Conservation (phyloP, 2,888 invertebrate species). For the Dicyrtoma fusca region DNA sequence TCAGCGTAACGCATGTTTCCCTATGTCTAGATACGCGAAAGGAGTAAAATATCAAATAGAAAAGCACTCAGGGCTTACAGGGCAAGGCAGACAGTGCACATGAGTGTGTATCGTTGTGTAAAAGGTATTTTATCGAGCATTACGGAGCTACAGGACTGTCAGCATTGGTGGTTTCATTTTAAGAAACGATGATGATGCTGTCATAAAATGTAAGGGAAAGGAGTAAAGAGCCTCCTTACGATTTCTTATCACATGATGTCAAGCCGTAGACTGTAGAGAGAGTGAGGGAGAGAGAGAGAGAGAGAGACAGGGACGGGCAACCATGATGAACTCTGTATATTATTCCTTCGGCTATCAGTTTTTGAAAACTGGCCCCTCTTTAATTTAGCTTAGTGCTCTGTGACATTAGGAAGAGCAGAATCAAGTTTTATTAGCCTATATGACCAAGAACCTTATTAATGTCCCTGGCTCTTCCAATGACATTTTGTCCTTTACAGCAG, state of each 20-base stretch:
- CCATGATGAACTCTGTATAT: slow-evolving; percentile 5
- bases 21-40: no score
- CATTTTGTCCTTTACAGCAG: no score
- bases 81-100: no score
- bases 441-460: no score
- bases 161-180: slow-evolving; percentile 33
- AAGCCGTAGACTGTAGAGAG: slow-evolving; percentile 36
- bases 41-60: no score
- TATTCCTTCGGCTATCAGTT: neutral
- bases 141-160: slow-evolving; percentile 3
- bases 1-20: no score
- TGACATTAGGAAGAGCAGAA: slow-evolving; percentile 16
- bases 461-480: no score
- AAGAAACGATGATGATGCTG: slow-evolving; percentile 44
- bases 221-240: slow-evolving; percentile 48
- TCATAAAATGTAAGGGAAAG: slow-evolving; percentile 50
- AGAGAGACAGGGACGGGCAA: slow-evolving; percentile 12
- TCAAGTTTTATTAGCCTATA: slow-evolving; percentile 17
- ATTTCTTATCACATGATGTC: slow-evolving; percentile 55
- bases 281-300: no score
- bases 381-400: slow-evolving; percentile 34
- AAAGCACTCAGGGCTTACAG: no score
- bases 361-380: slow-evolving; percentile 28
- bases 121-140: slow-evolving; percentile 22
- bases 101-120: neutral